Conservation (phyloP, 1,140 invertebrate genomes). For the Microvelia longipes region DNA sequence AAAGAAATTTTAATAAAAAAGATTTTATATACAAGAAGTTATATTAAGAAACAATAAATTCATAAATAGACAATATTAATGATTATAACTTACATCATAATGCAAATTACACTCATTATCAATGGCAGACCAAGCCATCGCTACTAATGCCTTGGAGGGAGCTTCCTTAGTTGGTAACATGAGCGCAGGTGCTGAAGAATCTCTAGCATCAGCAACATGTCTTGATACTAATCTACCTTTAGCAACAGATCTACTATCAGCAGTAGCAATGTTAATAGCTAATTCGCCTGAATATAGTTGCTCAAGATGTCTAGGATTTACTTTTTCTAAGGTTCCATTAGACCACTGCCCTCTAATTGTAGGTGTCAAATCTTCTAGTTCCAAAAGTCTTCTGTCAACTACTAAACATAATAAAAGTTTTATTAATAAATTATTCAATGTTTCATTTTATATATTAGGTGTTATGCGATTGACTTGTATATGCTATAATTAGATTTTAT, state of each 20-base stretch:
- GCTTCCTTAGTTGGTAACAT: constrained; percentile 35
- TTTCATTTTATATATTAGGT: too few relatives aligned
- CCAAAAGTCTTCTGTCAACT: constrained; percentile 28
- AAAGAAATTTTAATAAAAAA: too few relatives aligned
- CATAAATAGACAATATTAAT: neutral
- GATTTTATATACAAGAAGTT: too few relatives aligned
- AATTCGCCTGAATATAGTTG: constrained; percentile 64
- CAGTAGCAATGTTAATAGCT: constrained; percentile 50
- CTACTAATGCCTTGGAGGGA: constrained; percentile 37
- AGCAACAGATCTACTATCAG: constrained; percentile 35
- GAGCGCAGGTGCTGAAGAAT: constrained; percentile 46
- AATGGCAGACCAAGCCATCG: constrained; percentile 63
- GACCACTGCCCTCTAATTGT: constrained; percentile 42
- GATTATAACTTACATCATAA: constrained; percentile 47
- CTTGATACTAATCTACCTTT: constrained; percentile 47
- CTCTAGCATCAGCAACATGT: constrained; percentile 56
- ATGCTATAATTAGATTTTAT: neutral
- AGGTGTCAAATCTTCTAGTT: constrained; percentile 51
- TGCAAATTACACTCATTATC: constrained; percentile 67
- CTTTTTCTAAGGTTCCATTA: constrained; percentile 46
- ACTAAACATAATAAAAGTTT: constrained; percentile 10
- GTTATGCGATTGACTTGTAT: neutral
- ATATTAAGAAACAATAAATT: neutral
- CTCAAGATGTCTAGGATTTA: constrained; percentile 53
- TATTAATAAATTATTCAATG: neutral